Percentiles rank a stretch among this genome's conserved stretches.
phyloP scores from a whole-genome alignment of 1,140 invertebrate species.

The Telenomus remus region DNA sequence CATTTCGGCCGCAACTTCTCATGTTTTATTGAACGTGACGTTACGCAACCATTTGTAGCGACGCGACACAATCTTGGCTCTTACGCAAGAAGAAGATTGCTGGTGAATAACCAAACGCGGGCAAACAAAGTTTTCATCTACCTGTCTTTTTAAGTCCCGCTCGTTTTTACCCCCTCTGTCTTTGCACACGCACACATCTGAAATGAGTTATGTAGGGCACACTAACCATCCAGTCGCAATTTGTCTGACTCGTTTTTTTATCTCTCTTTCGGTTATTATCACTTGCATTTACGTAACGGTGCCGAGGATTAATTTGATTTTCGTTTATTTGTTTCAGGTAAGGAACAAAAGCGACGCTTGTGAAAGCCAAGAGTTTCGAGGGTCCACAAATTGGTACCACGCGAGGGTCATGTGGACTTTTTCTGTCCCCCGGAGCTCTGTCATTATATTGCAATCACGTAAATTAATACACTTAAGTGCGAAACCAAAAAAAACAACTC shows the following conservation, averaged over 20 bases:
- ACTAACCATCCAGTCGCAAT: conserved; percentile 16
- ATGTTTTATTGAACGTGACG: conserved; percentile 49
- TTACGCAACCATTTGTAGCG: conserved; percentile 50
- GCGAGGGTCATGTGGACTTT: conserved; percentile 14
- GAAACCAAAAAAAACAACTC: not conserved
- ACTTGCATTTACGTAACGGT: conserved; percentile 11
- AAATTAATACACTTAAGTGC: conserved; percentile 13
- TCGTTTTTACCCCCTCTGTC: conserved; percentile 7
- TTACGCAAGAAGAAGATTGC: conserved; percentile 54
- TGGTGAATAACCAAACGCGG: conserved; percentile 46
- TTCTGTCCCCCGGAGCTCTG: conserved; percentile 14
- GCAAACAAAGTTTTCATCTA: conserved; percentile 46
- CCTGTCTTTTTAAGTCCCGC: conserved; percentile 28
- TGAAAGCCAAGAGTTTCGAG: conserved; percentile 13
- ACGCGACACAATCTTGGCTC: conserved; percentile 42
- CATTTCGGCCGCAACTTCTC: conserved; percentile 52
- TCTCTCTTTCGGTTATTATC: conserved; percentile 6
- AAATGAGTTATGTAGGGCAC: conserved; percentile 21
- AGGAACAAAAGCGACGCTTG: conserved; percentile 15
- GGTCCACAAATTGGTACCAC: conserved; percentile 1
- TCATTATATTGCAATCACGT: conserved; percentile 32
- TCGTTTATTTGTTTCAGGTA: conserved; percentile 49
- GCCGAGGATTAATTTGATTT: conserved; percentile 28
- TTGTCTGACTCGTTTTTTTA: conserved; percentile 15
- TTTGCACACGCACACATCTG: conserved; percentile 4